Evolutionary conservation across 2,797 vertebrate species (phyloP).

Genomic region (Lepidocolaptes lacrymiger): DNA sequence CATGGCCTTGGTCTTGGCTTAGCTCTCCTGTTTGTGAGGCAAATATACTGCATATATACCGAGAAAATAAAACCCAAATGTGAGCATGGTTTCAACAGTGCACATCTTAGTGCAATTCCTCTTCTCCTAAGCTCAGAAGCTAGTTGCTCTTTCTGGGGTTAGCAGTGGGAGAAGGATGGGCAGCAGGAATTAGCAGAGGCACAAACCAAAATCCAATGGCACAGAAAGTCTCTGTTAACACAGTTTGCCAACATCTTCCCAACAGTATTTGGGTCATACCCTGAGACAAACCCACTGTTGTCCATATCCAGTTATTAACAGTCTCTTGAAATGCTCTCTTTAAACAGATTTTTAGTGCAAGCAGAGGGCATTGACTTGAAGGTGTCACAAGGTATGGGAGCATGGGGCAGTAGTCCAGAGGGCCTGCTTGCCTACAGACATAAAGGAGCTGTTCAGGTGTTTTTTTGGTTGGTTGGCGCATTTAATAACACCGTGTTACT

Average conservation of each 20-base stretch:
- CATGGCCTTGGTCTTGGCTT: background rate
- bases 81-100: background rate
- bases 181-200: background rate
- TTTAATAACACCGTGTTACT: background rate
- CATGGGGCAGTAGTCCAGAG: rapidly evolving
- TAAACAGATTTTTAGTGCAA: background rate
- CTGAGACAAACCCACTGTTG: background rate
- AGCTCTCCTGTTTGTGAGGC: background rate
- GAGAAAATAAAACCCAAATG: background rate
- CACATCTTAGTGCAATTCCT: background rate
- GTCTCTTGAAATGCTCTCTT: background rate
- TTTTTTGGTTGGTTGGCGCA: background rate
- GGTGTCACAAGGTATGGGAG: background rate
- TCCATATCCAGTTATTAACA: background rate
- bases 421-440: background rate
- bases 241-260: background rate
- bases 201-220: background rate
- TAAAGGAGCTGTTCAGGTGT: background rate
- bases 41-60: background rate
- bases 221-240: background rate
- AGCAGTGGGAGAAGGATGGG: background rate
- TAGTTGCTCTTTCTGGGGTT: background rate
- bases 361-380: background rate
- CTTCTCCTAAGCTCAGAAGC: background rate
- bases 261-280: background rate